Base-by-base conservation (phyloP, 1,140 invertebrate species). In the Asobara japonica region DNA sequence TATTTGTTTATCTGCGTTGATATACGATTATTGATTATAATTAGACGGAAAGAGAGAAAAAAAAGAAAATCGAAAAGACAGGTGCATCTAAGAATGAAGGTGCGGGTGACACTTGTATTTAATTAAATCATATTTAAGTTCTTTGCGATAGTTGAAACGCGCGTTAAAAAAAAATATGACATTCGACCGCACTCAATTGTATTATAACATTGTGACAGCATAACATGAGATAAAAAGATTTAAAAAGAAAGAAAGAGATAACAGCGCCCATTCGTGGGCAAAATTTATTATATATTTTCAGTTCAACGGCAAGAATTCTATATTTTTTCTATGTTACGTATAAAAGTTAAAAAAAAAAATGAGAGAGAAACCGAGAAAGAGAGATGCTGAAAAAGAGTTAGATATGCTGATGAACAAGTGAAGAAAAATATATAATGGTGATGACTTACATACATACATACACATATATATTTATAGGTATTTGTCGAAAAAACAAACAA, bases 321-420 rank as follows among this genome's bases (percentile, higher is more conserved):
- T 86, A 86, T 86, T 85, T 86, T 86, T 86, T 86, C 84, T 86
- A 86, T 86, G 82, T 86, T 85, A 82, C 83, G 83, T 84, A 82
- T 86, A 84, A 85, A 84, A 76, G 73, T 73, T 72, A 69, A 75
- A 77, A 72, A 76, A 38, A 79, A 76, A 80, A 72, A 76, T 76
- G 76, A 75, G 75, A 77, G 60, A 51, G 11, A 69, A 69, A 61
- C 10, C 16, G 8, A 29, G 45, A 10, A 66, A 66, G 8, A 27
- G 78, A 5, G 78, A 82, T 69, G 76, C 74, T 84, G 79, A 38
- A 83, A 10, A 25, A 25, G 22, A 56, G 36, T 38, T 38, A 38
- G 36, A 38, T 20, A 20, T 56, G 51, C 51, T 82, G 78, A 79
- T 72, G 29, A 60, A 64, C 13, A 74, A 60, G 30, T 29, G n/a